Percentiles rank a stretch among this genome's conserved stretches.
phyloP scores from a whole-genome alignment of 2,888 invertebrate genomes.

The Trypoxylon attenuatum region DNA sequence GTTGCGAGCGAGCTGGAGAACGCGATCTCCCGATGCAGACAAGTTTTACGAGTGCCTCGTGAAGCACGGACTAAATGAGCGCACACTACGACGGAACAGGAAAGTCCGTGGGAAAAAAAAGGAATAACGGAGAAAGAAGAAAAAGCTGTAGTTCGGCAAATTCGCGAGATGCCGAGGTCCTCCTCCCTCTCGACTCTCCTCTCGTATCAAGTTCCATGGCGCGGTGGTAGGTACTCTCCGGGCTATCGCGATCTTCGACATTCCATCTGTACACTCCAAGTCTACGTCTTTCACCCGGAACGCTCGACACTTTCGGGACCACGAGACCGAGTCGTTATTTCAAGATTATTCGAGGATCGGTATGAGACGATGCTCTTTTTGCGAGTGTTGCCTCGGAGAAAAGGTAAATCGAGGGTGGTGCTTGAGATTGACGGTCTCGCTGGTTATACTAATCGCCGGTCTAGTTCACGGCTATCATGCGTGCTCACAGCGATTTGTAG shows the following conservation, averaged over 20 bases:
- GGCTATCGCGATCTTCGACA: constrained; percentile 66
- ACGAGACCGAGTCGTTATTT: constrained; percentile 15
- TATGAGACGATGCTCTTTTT: no score
- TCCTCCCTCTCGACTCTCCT: constrained; percentile 21
- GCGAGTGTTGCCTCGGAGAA: no score
- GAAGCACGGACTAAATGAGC: constrained; percentile 20
- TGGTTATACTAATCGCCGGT: not conserved
- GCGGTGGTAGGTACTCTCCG: constrained; percentile 57
- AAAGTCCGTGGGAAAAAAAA: constrained; percentile 4
- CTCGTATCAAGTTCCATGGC: constrained; percentile 64
- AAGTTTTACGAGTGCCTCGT: constrained; percentile 52
- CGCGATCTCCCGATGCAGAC: constrained; percentile 31
- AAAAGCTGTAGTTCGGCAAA: constrained; percentile 48
- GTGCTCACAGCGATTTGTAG: constrained; percentile 21
- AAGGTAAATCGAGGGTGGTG: not conserved
- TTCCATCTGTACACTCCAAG: constrained; percentile 56
- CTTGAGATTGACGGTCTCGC: no score
- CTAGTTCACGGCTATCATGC: not conserved
- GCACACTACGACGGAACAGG: not conserved
- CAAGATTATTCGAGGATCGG: constrained; percentile 21
- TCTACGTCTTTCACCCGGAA: constrained; percentile 40
- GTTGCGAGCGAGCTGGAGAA: not conserved
- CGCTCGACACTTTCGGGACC: constrained; percentile 39
- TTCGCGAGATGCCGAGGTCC: constrained; percentile 46
- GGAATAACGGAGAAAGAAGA: constrained; percentile 1